A percentile compares a stretch with the other conserved stretches of the same genome.
These are phyloP conservation scores for Amphimallon solstitiale DNA, from an alignment of 2,888 invertebrate species.

Conservation along the genomic window DNA sequence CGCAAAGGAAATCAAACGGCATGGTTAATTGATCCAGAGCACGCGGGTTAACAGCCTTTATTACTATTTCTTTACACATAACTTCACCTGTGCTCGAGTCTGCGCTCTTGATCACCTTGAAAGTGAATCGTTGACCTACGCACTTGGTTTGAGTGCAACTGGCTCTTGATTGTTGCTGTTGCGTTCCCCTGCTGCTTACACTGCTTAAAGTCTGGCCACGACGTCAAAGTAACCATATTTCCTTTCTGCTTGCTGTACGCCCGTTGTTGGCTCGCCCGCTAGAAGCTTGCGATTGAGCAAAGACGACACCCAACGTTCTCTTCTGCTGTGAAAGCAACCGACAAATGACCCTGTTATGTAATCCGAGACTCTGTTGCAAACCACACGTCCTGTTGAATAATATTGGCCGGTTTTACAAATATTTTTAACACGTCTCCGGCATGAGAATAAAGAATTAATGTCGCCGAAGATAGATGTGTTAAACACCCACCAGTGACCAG, in stretches of 20 bases:
- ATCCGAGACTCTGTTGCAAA: constrained; percentile 11
- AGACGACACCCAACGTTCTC: background rate
- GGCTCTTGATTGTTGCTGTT: constrained; percentile 17
- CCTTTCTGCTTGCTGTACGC: constrained; percentile 13
- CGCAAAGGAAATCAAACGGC: constrained; percentile 29
- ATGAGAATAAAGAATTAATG: too few relatives aligned
- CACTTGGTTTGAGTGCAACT: constrained; percentile 36
- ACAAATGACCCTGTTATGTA: constrained; percentile 11
- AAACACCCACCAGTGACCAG: too few relatives aligned
- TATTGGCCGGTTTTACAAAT: too few relatives aligned
- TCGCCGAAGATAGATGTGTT: too few relatives aligned
- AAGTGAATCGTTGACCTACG: constrained; percentile 48
- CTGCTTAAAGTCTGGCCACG: too few relatives aligned
- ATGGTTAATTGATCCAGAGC: constrained; percentile 40
- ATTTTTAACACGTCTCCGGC: too few relatives aligned
- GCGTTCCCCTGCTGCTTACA: background rate
- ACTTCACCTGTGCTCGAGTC: constrained; percentile 47
- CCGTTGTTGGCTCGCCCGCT: background rate
- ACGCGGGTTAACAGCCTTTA: constrained; percentile 46
- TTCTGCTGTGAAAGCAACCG: background rate
- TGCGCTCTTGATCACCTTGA: constrained; percentile 47
- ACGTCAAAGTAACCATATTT: constrained; percentile 14
- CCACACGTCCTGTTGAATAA: background rate
- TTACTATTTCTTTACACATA: constrained; percentile 42
- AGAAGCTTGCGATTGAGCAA: background rate